phyloP scores from a whole-genome alignment of 30 jellyfish, hydroid and myxozoan genomes.

The Aurelia sp. region DNA sequence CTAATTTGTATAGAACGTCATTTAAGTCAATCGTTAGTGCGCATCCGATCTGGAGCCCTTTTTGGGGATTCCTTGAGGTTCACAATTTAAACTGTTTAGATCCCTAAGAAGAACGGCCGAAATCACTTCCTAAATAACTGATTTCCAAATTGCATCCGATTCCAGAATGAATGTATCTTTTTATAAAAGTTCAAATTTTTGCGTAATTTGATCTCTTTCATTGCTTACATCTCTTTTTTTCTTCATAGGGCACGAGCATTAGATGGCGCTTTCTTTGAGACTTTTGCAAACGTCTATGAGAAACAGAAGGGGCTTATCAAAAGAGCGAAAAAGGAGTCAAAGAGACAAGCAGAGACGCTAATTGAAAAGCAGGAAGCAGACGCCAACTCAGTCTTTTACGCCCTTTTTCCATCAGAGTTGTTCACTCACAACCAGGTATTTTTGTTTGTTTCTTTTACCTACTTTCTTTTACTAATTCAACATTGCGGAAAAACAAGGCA shows the following conservation, averaged over 20 bases:
- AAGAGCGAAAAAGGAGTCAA: conserved; percentile 73
- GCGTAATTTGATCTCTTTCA: no score
- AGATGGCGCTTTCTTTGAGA: conserved; percentile 93
- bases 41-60: no score
- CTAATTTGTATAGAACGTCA: no score
- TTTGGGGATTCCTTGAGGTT: no score
- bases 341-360: conserved; percentile 47
- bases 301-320: conserved; percentile 72
- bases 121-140: no score
- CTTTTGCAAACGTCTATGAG: conserved; percentile 61
- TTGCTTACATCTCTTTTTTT: no score
- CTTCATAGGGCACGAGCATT: conserved; percentile 66
- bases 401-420: conserved; percentile 29
- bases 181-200: no score
- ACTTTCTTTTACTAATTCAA: not conserved
- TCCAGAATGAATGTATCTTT: no score
- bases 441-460: not conserved
- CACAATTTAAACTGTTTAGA: no score
- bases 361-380: conserved; percentile 42
- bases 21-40: no score
- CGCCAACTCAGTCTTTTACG: conserved; percentile 30
- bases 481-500: not conserved
- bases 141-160: no score
- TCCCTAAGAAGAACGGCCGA: no score
- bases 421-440: conserved; percentile 34